phyloP scores from a whole-genome alignment of 2,797 vertebrate species.

The Alouatta caraya region DNA sequence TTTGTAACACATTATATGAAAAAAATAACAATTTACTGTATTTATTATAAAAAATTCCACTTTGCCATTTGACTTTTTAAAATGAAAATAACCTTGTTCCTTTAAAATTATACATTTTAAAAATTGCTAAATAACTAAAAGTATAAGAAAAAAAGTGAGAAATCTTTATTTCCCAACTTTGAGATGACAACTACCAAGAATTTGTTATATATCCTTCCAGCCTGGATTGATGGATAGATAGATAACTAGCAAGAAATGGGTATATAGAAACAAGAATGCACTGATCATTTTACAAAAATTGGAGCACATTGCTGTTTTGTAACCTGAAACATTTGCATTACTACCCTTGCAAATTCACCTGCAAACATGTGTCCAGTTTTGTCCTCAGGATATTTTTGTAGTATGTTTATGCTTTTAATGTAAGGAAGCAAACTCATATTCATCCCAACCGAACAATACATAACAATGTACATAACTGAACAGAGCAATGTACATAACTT shows the following conservation, averaged over 20 bases:
- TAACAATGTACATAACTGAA: background rate
- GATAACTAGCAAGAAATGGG: background rate
- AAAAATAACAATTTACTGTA: background rate
- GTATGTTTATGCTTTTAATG: background rate
- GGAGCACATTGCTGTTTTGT: background rate
- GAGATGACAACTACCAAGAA: background rate
- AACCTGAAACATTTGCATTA: background rate
- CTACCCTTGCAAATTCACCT: background rate
- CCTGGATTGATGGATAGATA: background rate
- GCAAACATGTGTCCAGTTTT: background rate
- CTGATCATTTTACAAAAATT: background rate
- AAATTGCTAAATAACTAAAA: constrained; percentile 15
- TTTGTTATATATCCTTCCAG: background rate
- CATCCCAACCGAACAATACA: background rate
- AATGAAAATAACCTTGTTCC: background rate
- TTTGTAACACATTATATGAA: background rate
- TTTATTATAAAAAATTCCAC: background rate
- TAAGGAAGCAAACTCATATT: background rate
- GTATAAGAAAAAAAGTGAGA: background rate
- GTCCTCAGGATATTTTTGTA: background rate
- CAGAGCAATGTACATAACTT: background rate
- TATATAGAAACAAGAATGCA: background rate
- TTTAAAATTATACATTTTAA: background rate
- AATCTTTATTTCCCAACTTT: background rate
- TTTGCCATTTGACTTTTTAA: background rate